These are phyloP conservation scores for Merluccius polli DNA, from an alignment of 2,797 vertebrate genomes.

Conservation along the genomic window DNA sequence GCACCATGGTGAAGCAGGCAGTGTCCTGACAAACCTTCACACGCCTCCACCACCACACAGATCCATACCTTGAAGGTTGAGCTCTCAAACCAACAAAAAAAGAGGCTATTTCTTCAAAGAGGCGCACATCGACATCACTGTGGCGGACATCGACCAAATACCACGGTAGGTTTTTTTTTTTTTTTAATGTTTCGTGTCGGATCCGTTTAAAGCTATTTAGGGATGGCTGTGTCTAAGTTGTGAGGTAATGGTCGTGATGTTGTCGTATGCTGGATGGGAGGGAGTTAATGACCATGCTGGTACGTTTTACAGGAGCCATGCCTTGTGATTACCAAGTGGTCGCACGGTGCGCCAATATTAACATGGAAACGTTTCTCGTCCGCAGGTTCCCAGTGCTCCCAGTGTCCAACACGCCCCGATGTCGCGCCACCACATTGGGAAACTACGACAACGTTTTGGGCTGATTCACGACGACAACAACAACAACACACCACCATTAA, in stretches of 20 bases:
- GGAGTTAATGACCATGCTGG: not conserved
- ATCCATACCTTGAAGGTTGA: not conserved
- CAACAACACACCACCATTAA: slow-evolving; percentile 16
- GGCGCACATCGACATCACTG: not conserved
- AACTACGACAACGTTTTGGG: not conserved
- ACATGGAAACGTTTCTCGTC: not conserved
- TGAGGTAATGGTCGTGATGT: not conserved
- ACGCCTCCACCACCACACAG: not conserved
- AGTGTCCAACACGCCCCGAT: slow-evolving; percentile 36
- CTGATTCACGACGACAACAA: not conserved
- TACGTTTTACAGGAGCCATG: not conserved
- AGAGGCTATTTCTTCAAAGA: not conserved
- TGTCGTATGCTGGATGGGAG: not conserved
- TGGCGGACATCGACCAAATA: not conserved
- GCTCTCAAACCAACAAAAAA: not conserved
- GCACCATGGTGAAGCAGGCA: slow-evolving; percentile 47
- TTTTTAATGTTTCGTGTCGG: not conserved
- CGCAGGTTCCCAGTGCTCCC: slow-evolving; percentile 3
- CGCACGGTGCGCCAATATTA: not conserved
- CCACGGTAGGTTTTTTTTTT: not conserved
- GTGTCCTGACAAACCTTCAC: not conserved
- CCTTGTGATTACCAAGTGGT: not conserved
- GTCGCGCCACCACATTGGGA: slow-evolving; percentile 6
- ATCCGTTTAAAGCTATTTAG: not conserved
- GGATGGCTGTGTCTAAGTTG: too few relatives aligned